Evolutionary conservation across 2,888 invertebrate species (phyloP).

Genomic region (Octodonta nipae): DNA sequence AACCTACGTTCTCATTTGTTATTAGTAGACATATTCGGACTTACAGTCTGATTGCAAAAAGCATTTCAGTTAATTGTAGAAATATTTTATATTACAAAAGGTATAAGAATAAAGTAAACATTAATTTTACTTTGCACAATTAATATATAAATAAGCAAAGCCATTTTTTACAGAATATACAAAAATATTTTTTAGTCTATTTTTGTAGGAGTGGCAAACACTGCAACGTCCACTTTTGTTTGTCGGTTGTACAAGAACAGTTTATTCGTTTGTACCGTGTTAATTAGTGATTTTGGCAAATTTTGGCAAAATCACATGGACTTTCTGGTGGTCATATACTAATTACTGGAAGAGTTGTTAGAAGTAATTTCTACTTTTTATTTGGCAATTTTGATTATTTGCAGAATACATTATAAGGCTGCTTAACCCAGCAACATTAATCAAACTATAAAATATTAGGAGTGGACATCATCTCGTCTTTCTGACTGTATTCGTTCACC

Average conservation of each 20-base stretch:
- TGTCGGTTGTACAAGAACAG: constrained; percentile 1
- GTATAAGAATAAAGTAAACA: neutral
- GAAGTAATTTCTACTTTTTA: constrained; percentile 5
- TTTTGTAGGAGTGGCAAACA: constrained; percentile 5
- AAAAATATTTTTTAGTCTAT: constrained; percentile 4
- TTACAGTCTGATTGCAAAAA: constrained; percentile 2
- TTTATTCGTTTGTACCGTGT: constrained; percentile 4
- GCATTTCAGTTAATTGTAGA: neutral
- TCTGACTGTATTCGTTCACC: constrained; percentile 4
- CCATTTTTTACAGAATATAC: constrained; percentile 5
- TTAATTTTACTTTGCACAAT: neutral
- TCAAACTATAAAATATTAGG: constrained; percentile 3
- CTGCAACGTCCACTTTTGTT: constrained; percentile 6
- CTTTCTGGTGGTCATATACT: constrained; percentile 5
- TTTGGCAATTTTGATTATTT: constrained; percentile 5
- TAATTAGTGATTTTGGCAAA: constrained; percentile 2
- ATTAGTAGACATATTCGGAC: constrained; percentile 3
- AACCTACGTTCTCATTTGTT: too few species aligned
- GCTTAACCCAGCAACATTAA: constrained; percentile 4
- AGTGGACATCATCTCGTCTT: too few species aligned
- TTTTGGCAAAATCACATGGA: neutral
- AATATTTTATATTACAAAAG: neutral
- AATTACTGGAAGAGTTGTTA: constrained; percentile 5
- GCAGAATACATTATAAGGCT: constrained; percentile 4
- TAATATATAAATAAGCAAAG: neutral